Evolutionary conservation across 2,113 vertebrate genomes (phyloP), one percentile per base, ranked within the genome.

Genomic region (Nothocercus nigrocapillus): DNA sequence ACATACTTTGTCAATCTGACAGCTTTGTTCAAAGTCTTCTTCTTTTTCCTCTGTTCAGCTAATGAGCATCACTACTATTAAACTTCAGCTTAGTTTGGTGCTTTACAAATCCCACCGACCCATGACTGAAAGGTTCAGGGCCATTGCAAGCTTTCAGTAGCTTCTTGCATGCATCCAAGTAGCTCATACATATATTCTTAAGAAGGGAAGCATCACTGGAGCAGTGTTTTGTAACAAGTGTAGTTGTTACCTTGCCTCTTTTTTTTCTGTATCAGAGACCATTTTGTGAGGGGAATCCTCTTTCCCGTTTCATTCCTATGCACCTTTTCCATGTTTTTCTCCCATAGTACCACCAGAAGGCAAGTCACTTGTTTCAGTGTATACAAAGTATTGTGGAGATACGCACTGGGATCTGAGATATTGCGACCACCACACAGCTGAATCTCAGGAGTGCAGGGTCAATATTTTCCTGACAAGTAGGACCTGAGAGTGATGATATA

Each of bases 321-420:
- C 3, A 5, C 62, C 8, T 64, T 83, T 73, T 58, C 4, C 8
- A 58, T 34, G n/a, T 36, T 21, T 9, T 34, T 47, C 25, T 78
- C 20, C 40, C 36, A 40, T 21, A 44, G 24, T 4, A 85, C 24
- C 1, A 0, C 7, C 22, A 62, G 20, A 67, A 67, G n/a, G 9
- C 40, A 34, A 18, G 61, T 72, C 51, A 45, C 10, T 44, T 67
- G 28, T 36, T 79, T 16, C 1, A 40, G 1, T 27, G 13, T 6
- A 8, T 44, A n/a, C 7, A 1, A 32, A 63, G 25, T 22, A 20
- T 0, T 87, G 59, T 68, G 56, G 42, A 77, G 16, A 10, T 44
- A 24, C 34, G 28, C 0, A 0, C 32, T 70, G 42, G n/a, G 36
- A n/a, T 2, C 2, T 0, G 0, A 27, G 20, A 77, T 12, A 19